Evolutionary conservation across 2,113 vertebrate species (phyloP), one percentile per base, ranked within the genome.

Genomic region (Mola mola): DNA sequence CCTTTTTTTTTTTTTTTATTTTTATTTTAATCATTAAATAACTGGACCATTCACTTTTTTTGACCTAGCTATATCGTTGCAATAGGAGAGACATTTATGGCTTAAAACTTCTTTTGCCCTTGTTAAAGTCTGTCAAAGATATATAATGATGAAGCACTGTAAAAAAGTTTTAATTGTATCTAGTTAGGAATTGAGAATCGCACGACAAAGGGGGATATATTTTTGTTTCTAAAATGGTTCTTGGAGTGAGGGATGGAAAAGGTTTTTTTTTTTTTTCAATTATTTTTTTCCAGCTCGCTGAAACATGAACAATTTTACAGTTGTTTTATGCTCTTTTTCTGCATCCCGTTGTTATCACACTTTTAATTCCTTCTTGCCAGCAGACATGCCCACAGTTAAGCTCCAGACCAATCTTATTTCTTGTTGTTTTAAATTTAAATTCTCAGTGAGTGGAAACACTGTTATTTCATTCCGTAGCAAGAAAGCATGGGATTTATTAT

Each of bases 61-160:
- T 77, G 68, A 82, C 81, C 86, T 91, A 91, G 89, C 90, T 77
- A 79, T 51, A 57, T 65, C 61, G 77, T 89, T 89, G 86, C 83
- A 86, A 81, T 90, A 87, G 91, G 71, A 91, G 81, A 83, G 86
- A 80, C 83, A 63, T 82, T 74, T 64, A 57, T 87, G 76, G 62
- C 66, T 68, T 88, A 72, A 79, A 69, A 34, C 19, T 44, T 70
- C n/a, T 44, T 21, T 71, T 89, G 89, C 89, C 76, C 80, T 84
- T 80, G 72, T 85, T 91, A 87, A 79, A 57, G 61, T 81, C 86
- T 89, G 72, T 91, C 82, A 80, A 89, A 86, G 87, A 89, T 91
- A 85, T 90, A 84, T 89, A 86, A 86, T 78, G 86, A 87, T 89
- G 79, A 93, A 93, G 92, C 93, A 93, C 92, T 95, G 93, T 94